Base-by-base conservation (phyloP, 2,888 invertebrate species). In the Folsomia manolachei region DNA sequence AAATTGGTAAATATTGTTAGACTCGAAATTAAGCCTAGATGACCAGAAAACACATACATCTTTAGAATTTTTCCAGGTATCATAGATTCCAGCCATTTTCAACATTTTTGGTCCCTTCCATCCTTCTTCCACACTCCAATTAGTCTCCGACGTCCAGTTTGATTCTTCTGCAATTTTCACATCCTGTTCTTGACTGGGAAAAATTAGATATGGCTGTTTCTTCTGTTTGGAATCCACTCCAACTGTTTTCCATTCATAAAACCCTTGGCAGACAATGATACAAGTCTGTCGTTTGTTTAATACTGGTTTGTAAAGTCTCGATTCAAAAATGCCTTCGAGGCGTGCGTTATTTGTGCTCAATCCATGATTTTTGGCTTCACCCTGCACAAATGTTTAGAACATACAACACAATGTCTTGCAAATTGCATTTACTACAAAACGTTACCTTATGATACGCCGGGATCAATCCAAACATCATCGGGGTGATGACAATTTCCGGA, bases 381-480 rank as follows among this genome's bases (percentile, higher is more conserved):
- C 90, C 89, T 89, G 14, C 14, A n/a, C n/a, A n/a, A n/a, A n/a
- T n/a, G n/a, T n/a, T n/a, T n/a, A n/a, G n/a, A n/a, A n/a, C n/a
- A n/a, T n/a, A n/a, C n/a, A n/a, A n/a, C n/a, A n/a, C n/a, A n/a
- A n/a, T n/a, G 61, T 9, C 14, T 51, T 39, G 52, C n/a, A n/a
- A n/a, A n/a, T n/a, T n/a, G n/a, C n/a, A n/a, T n/a, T n/a, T 52
- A 63, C n/a, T n/a, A n/a, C n/a, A n/a, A n/a, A n/a, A n/a, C n/a
- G 64, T 77, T 81, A 90, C 90, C 85, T 89, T 89, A 82, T 91
- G 90, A 92, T 92, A 93, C 19, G 88, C 88, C 0, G 93, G 93
- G 78, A 93, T 89, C 82, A 93, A 88, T 14, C 92, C 92, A 93
- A 93, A 94, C 86, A 91, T 88, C 93, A 93, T 93, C 0, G 93